Percentiles rank a stretch among this genome's conserved stretches.
phyloP scores from a whole-genome alignment of 2,113 vertebrate species.

The Stictonetta naevosa region DNA sequence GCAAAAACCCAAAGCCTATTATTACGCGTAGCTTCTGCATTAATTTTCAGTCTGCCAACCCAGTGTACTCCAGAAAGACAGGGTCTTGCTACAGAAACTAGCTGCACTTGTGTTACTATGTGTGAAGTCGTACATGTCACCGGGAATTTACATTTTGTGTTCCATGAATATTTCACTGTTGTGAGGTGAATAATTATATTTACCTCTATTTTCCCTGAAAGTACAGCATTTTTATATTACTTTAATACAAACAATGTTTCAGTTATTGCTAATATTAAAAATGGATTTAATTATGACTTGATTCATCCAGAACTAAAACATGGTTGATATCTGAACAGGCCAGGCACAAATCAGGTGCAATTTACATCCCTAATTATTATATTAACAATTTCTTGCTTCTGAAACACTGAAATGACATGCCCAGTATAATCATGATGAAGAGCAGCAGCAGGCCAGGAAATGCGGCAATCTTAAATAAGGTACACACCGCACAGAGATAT shows the following conservation, averaged over 20 bases:
- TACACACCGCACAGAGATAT: rapidly evolving
- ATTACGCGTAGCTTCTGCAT: neutral
- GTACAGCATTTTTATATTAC: neutral
- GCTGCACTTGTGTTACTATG: neutral
- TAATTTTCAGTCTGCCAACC: neutral
- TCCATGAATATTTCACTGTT: neutral
- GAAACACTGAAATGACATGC: neutral
- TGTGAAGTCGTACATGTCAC: neutral
- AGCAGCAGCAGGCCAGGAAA: neutral
- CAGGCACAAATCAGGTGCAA: neutral
- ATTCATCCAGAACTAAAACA: constrained; percentile 3
- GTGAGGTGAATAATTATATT: neutral
- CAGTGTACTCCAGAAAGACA: neutral
- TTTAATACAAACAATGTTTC: neutral
- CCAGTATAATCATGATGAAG: neutral
- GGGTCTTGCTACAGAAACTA: neutral
- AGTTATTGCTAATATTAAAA: neutral
- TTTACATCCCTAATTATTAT: neutral
- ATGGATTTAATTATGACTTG: neutral
- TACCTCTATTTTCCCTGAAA: neutral
- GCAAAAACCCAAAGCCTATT: neutral
- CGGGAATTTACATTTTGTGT: neutral
- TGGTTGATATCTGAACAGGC: neutral
- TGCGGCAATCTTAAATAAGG: neutral
- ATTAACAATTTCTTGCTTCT: neutral